A percentile compares a stretch with the other conserved stretches of the same genome.
Conservation (phyloP, 2,797 vertebrate species). For the Lerista edwardsae region DNA sequence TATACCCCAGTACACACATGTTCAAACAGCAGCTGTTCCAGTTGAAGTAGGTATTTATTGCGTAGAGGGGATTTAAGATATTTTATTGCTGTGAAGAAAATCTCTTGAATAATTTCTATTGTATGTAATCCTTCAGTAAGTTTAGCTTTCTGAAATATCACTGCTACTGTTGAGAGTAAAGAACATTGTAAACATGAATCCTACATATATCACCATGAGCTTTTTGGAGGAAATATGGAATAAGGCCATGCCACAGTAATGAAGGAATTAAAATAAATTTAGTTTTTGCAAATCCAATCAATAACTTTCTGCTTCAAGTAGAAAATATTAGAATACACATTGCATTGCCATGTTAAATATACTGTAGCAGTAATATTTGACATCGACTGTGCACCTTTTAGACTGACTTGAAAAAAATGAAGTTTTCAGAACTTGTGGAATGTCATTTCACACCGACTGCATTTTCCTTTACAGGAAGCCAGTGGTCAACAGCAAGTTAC, state of each 20-base stretch:
- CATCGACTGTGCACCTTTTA: neutral
- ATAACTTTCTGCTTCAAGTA: neutral
- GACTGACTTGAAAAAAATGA: neutral
- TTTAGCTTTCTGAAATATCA: neutral
- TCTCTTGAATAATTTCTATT: conserved; percentile 10
- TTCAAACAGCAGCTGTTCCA: conserved; percentile 89
- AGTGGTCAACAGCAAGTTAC: conserved; percentile 89
- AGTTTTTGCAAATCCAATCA: neutral
- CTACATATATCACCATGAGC: neutral
- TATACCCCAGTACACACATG: conserved; percentile 92
- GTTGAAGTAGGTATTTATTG: conserved; percentile 85
- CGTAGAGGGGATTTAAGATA: neutral
- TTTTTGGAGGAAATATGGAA: neutral
- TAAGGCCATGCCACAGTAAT: neutral
- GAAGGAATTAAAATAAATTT: neutral
- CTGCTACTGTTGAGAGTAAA: neutral
- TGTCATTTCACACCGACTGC: conserved; percentile 41
- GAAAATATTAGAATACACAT: neutral
- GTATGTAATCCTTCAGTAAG: neutral
- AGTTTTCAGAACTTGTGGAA: conserved; percentile 25
- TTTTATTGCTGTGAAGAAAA: neutral
- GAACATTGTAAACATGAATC: neutral
- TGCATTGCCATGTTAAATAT: neutral
- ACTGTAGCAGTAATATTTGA: conserved; percentile 10
- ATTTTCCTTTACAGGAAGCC: conserved; percentile 86